Evolutionary conservation across 2,797 vertebrate species (phyloP).

Genomic region (Leucoraja ocellata): DNA sequence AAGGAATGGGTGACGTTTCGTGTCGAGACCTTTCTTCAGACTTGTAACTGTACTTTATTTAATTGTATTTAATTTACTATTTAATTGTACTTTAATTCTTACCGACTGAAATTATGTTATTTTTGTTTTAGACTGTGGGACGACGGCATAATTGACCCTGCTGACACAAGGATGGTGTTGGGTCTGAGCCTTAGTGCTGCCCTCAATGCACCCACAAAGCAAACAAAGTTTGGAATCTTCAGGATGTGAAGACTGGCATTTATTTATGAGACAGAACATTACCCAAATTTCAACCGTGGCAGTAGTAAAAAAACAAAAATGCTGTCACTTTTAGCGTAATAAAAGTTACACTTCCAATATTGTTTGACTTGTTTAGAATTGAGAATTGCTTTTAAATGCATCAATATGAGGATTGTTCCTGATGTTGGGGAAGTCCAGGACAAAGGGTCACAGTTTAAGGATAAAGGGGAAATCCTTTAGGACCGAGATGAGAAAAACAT

Average conservation of each 20-base stretch:
- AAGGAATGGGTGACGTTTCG: too few relatives aligned
- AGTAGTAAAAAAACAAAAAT: background rate
- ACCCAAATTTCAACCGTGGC: background rate
- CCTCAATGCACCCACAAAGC: conserved; percentile 79
- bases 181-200: conserved; percentile 87
- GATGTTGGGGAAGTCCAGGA: too few relatives aligned
- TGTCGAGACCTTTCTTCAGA: too few relatives aligned
- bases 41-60: too few relatives aligned
- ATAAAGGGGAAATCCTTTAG: too few relatives aligned
- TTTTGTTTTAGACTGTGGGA: conserved; percentile 78
- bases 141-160: conserved; percentile 93
- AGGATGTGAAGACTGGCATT: conserved; percentile 67
- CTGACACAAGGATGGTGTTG: conserved; percentile 84
- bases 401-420: too few relatives aligned
- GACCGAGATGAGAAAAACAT: too few relatives aligned
- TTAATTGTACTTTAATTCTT: background rate
- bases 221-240: conserved; percentile 83
- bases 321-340: background rate
- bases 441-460: too few relatives aligned
- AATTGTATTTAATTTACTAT: too few relatives aligned
- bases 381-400: background rate
- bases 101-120: background rate
- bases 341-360: background rate
- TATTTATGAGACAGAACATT: background rate
- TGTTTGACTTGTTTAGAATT: background rate